These are phyloP conservation scores for Balearica regulorum DNA, from an alignment of 2,797 vertebrate genomes.

Conservation along the genomic window DNA sequence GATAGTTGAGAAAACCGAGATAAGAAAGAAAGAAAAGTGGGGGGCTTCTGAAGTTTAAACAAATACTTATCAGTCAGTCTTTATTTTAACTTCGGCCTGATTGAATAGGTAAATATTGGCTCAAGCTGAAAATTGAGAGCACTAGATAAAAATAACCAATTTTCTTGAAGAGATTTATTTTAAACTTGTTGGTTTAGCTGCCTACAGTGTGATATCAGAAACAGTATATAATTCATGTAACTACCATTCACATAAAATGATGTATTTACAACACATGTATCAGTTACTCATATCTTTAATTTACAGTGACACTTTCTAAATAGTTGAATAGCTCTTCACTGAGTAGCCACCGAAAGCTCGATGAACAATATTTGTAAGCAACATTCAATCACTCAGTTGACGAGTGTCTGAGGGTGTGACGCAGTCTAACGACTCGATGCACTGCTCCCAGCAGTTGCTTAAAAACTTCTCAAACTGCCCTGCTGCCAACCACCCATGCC, in stretches of 20 bases:
- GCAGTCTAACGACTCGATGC: background rate
- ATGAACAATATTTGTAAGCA: background rate
- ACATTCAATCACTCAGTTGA: background rate
- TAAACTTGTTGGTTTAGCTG: background rate
- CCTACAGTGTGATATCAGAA: background rate
- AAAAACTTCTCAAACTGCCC: background rate
- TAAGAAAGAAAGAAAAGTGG: slow-evolving; percentile 15
- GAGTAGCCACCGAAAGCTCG: rapidly evolving
- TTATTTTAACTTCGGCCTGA: background rate
- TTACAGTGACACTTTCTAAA: background rate
- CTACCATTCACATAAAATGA: background rate
- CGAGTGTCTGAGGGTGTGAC: background rate
- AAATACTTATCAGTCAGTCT: slow-evolving; percentile 17
- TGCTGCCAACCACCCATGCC: background rate
- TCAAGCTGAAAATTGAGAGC: slow-evolving; percentile 1
- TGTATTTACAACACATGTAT: background rate
- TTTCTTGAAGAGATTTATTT: slow-evolving; percentile 13
- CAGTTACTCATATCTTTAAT: background rate
- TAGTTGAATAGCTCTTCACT: background rate
- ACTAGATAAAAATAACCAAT: background rate
- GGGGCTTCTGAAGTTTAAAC: slow-evolving; percentile 10
- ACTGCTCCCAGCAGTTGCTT: background rate
- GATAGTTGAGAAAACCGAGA: background rate
- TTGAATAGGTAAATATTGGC: slow-evolving; percentile 31
- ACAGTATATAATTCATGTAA: background rate